Evolutionary conservation across 2,113 vertebrate species (phyloP), one percentile per base, ranked within the genome.

Genomic region (Phoxinus phoxinus): DNA sequence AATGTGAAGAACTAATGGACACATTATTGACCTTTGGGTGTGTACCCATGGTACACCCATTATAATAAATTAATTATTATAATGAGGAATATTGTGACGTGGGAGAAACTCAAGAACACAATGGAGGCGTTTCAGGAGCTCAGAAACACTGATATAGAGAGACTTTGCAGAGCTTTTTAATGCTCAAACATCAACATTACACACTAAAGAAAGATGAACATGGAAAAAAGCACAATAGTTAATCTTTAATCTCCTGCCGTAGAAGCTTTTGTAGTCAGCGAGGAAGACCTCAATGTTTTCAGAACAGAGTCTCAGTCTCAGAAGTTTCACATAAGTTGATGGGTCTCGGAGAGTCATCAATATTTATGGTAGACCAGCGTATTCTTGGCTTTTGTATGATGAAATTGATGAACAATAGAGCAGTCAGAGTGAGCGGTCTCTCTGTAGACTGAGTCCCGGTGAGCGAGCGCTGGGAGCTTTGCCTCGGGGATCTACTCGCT

Each of bases 401-500:
- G 25, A 81, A 81, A 86, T 23, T 74, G 67, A 21, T 51, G 71
- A 72, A 86, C 53, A 81, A 75, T 9, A 65, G 56, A 73, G 77
- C 21, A 9, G 77, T 86, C 41, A 37, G 76, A 37, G n/a, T 4
- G 41, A 72, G 41, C 32, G 32, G 59, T 4, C 32, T 41, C 41
- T 32, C n/a, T 81, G 53, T 41, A 41, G 53, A 79, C 3, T 13
- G 76, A 9, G n/a, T 56, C 23, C 46, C 25, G 25, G 41, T 85
- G 74, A 75, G 83, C 58, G 65, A 58, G 53, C 35, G 83, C 84
- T 80, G 8, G 58, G 63, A 63, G 51, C 69, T 72, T 9, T 27
- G 78, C 78, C 85, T 81, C 63, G 4, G 56, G 72, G 85, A 58
- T 73, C 67, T 37, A 25, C 53, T 81, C 81, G 78, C 85, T 51